A percentile compares a stretch with the other conserved stretches of the same genome.
phyloP scores from a whole-genome alignment of 1,140 invertebrate species.

The roundworm (Caenorhabditis elegans) region DNA sequence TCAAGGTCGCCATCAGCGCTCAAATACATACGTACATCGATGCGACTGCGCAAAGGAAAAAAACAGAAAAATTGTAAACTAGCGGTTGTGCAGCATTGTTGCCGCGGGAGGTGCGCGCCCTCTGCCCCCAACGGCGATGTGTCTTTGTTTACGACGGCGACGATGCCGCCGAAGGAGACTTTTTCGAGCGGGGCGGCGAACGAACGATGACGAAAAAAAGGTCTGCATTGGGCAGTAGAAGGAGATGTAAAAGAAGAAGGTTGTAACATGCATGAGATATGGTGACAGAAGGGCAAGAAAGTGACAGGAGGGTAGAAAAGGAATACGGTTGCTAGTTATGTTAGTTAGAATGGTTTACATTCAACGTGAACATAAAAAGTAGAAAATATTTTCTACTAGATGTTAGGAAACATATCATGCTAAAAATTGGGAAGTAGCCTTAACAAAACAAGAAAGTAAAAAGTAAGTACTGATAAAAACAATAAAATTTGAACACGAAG shows the following conservation, averaged over 20 bases:
- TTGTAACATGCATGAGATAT: constrained; percentile 30
- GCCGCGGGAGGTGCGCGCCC: background rate
- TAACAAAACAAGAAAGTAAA: too few relatives aligned
- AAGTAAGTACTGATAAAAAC: too few relatives aligned
- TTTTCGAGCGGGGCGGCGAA: background rate
- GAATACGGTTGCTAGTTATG: background rate
- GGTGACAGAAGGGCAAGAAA: background rate
- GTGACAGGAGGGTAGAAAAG: background rate
- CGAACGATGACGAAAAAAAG: constrained; percentile 14
- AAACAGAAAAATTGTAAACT: background rate
- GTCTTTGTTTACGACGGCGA: background rate
- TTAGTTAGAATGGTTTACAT: background rate
- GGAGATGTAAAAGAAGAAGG: background rate
- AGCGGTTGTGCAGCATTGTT: background rate
- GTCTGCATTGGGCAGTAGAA: background rate
- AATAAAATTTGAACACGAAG: too few relatives aligned
- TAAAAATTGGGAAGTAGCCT: too few relatives aligned
- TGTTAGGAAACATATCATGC: too few relatives aligned
- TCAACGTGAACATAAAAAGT: too few relatives aligned
- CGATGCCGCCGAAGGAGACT: background rate
- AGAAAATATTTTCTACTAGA: too few relatives aligned
- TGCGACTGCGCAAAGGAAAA: background rate
- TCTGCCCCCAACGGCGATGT: background rate
- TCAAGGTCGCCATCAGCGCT: constrained; percentile 18
- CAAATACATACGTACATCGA: background rate